These are phyloP conservation scores for Clarias fuscus DNA, from an alignment of 2,797 vertebrate genomes.

Conservation along the genomic window DNA sequence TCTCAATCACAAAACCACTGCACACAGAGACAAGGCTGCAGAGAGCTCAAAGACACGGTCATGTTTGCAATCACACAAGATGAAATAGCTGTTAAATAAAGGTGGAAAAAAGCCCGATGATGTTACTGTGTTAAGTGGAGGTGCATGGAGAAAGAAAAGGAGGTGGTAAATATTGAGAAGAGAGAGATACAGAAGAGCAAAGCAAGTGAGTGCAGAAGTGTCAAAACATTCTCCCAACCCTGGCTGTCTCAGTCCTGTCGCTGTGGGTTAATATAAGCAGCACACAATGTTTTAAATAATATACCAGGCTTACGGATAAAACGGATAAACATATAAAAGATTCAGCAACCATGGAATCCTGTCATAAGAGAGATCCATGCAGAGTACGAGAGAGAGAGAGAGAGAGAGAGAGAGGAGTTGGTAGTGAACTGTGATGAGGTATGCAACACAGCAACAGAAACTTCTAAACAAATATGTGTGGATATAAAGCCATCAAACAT, in stretches of 20 bases:
- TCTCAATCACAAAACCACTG: neutral
- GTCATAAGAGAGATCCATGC: constrained; percentile 59
- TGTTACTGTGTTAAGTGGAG: constrained; percentile 4
- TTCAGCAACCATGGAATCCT: constrained; percentile 63
- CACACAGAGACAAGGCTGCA: neutral
- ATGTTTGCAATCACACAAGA: neutral
- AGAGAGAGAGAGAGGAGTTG: no score
- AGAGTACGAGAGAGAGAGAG: constrained; percentile 42
- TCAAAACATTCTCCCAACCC: constrained; percentile 44
- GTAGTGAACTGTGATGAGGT: constrained; percentile 4
- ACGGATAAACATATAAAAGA: constrained; percentile 78
- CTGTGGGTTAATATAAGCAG: constrained; percentile 71
- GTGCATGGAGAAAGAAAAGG: neutral
- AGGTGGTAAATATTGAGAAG: constrained; percentile 10
- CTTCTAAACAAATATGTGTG: constrained; percentile 20
- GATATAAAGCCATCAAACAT: constrained; percentile 29
- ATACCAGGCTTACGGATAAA: constrained; percentile 69
- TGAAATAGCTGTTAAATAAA: constrained; percentile 1
- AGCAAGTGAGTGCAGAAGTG: constrained; percentile 24
- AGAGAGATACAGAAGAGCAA: constrained; percentile 24
- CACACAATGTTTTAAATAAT: constrained; percentile 70
- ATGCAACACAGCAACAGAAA: constrained; percentile 48
- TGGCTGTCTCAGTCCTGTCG: constrained; percentile 63
- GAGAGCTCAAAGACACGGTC: constrained; percentile 2
- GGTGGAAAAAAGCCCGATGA: neutral